These are phyloP conservation scores for Acronicta alni DNA, from an alignment of 2,888 invertebrate genomes.

Conservation along the genomic window DNA sequence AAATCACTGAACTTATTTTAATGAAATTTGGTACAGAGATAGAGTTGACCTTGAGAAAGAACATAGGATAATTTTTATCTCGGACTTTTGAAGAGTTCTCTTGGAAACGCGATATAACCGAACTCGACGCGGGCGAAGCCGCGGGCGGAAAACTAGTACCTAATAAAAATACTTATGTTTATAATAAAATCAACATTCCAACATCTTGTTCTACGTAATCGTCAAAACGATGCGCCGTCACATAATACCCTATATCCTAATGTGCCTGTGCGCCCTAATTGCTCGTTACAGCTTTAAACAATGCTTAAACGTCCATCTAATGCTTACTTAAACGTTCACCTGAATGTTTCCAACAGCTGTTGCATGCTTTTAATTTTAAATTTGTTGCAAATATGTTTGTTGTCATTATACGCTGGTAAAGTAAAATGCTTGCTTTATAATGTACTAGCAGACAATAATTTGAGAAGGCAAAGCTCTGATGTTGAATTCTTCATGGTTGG, in stretches of 20 bases:
- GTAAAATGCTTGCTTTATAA: not conserved
- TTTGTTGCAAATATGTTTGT: constrained; percentile 33
- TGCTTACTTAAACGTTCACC: constrained; percentile 39
- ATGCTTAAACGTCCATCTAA: constrained; percentile 34
- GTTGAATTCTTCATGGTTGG: too few relatives aligned
- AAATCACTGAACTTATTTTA: too few relatives aligned
- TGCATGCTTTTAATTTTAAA: constrained; percentile 32
- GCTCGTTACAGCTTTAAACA: constrained; percentile 39
- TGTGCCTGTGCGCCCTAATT: constrained; percentile 33
- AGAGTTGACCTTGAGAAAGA: too few relatives aligned
- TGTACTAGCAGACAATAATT: too few relatives aligned
- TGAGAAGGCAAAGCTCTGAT: too few relatives aligned
- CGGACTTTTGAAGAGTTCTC: too few relatives aligned
- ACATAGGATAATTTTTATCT: too few relatives aligned
- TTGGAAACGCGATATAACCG: too few relatives aligned
- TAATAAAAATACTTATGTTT: not conserved
- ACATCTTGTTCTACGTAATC: not conserved
- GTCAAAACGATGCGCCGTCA: constrained; percentile 13
- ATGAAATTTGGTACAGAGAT: too few relatives aligned
- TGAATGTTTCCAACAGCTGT: constrained; percentile 40
- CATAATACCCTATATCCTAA: constrained; percentile 29
- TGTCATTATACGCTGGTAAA: not conserved
- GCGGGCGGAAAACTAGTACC: too few relatives aligned
- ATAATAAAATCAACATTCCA: not conserved
- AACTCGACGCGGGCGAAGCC: too few relatives aligned